These are phyloP conservation scores for Oopsacas minuta DNA, from an alignment of 37 sponge, comb jelly and placozoan species.

Conservation along the genomic window DNA sequence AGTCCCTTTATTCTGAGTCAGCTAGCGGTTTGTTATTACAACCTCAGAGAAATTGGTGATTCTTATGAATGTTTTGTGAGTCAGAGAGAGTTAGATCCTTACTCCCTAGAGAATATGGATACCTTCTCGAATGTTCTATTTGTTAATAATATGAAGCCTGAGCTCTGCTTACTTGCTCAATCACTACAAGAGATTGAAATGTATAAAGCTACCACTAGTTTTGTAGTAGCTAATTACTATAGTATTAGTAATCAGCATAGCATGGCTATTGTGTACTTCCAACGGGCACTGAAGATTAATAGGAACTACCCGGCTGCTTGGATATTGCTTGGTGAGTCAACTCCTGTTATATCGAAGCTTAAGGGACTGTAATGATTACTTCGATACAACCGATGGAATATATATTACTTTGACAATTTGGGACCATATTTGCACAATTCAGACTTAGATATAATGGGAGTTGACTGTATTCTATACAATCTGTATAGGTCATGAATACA, in stretches of 20 bases:
- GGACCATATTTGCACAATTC: too few species aligned
- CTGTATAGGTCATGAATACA: constrained; percentile 52
- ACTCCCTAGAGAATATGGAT: constrained; percentile 31
- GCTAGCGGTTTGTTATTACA: not conserved
- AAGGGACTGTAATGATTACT: too few species aligned
- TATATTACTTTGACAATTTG: too few species aligned
- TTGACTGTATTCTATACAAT: too few species aligned
- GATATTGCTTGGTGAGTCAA: constrained; percentile 29
- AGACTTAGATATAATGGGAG: too few species aligned
- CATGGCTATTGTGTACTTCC: constrained; percentile 37
- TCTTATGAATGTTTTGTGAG: not conserved
- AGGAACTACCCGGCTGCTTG: constrained; percentile 29
- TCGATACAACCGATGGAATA: too few species aligned
- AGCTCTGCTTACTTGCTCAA: not conserved
- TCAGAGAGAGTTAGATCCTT: constrained; percentile 22
- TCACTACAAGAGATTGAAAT: constrained; percentile 1
- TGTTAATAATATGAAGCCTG: constrained; percentile 21
- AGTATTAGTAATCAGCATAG: constrained; percentile 31
- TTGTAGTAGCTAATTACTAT: constrained; percentile 37
- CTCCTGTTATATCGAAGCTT: too few species aligned
- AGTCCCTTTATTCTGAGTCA: not conserved
- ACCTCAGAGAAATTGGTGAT: not conserved
- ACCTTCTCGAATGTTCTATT: constrained; percentile 42
- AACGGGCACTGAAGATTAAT: constrained; percentile 27
- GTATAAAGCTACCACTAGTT: not conserved